These are phyloP conservation scores for Adrianichthys oophorus DNA, from an alignment of 2,797 vertebrate genomes.

Conservation along the genomic window DNA sequence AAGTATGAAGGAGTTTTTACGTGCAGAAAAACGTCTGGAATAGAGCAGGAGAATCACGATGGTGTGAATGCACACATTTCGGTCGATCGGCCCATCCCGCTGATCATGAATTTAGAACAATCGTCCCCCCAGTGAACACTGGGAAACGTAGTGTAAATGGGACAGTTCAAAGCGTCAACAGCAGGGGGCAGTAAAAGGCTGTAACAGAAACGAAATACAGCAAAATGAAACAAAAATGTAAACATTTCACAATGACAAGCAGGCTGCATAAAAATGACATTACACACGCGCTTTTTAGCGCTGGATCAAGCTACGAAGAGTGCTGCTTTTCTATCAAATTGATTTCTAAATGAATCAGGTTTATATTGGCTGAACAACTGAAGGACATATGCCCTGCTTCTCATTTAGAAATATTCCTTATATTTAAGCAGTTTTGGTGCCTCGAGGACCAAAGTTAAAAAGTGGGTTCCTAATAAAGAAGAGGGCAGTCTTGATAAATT, in stretches of 20 bases:
- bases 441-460: neutral
- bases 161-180: neutral
- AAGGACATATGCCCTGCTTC: too few relatives aligned
- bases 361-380: too few relatives aligned
- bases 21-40: too few relatives aligned
- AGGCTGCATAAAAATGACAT: neutral
- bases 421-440: too few relatives aligned
- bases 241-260: constrained; percentile 57
- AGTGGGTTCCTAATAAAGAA: neutral
- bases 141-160: constrained; percentile 50
- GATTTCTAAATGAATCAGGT: neutral
- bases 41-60: too few relatives aligned
- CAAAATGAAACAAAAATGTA: constrained; percentile 40
- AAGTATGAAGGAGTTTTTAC: too few relatives aligned
- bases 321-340: neutral
- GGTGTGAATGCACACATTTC: too few relatives aligned
- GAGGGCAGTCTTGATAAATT: neutral
- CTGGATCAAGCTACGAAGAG: neutral
- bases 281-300: neutral
- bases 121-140: constrained; percentile 1
- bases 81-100: too few relatives aligned
- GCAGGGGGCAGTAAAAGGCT: constrained; percentile 42
- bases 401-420: too few relatives aligned
- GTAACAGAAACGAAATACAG: neutral
- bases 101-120: too few relatives aligned